These are phyloP conservation scores for Andrena praecox DNA, from an alignment of 2,888 invertebrate species.

Conservation along the genomic window DNA sequence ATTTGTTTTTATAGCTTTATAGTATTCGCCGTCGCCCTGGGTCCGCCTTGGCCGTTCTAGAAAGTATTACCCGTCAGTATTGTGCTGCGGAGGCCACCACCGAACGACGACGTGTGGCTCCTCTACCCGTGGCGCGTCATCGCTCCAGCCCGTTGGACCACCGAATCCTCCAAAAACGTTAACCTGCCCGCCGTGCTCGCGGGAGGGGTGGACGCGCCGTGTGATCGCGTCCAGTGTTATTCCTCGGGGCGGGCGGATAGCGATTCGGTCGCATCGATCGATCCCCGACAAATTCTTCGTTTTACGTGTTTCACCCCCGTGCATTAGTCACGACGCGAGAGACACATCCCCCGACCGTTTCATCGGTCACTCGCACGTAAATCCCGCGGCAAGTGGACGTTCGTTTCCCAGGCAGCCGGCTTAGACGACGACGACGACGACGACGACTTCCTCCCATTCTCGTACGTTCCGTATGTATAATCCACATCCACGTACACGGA, in stretches of 20 bases:
- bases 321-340: conserved; percentile 45
- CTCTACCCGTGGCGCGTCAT: conserved; percentile 30
- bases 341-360: conserved; percentile 49
- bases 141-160: conserved; percentile 32
- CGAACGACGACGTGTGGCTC: conserved; percentile 67
- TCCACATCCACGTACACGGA: conserved; percentile 27
- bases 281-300: conserved; percentile 54
- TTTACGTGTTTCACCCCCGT: conserved; percentile 37
- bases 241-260: conserved; percentile 41
- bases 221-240: conserved; percentile 32
- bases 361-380: conserved; percentile 60
- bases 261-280: conserved; percentile 51
- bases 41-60: conserved; percentile 56
- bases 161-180: background rate
- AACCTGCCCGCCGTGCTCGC: conserved; percentile 20
- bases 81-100: conserved; percentile 73
- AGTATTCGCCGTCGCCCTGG: background rate
- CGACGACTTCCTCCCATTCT: conserved; percentile 39
- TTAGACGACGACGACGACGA: background rate
- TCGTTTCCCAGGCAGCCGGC: conserved; percentile 40
- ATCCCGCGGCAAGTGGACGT: conserved; percentile 58
- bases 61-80: conserved; percentile 79
- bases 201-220: background rate
- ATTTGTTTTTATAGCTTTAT: conserved; percentile 4
- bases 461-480: conserved; percentile 24